Conservation (phyloP, 2,888 invertebrate genomes). For the Lissocephala sabroskyi region DNA sequence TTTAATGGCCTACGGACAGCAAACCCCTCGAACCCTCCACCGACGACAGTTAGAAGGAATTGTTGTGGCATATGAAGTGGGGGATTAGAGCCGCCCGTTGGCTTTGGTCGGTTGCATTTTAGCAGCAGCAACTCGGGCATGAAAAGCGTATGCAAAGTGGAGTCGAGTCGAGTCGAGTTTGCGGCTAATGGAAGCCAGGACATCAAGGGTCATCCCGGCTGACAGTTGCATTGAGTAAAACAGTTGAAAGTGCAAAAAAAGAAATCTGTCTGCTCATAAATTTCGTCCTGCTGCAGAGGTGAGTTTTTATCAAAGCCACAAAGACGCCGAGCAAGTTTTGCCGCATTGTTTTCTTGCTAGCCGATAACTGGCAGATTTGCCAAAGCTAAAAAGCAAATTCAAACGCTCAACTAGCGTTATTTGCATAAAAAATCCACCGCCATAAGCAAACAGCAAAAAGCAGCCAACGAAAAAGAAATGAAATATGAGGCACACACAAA, state of each 20-base stretch:
- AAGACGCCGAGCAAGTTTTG: constrained; percentile 56
- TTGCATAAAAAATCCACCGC: constrained; percentile 50
- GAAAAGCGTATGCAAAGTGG: constrained; percentile 14
- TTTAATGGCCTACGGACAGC: constrained; percentile 51
- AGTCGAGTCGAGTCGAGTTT: constrained; percentile 10
- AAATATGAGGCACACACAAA: background rate
- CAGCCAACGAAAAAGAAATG: background rate
- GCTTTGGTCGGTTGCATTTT: no score
- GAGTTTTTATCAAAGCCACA: constrained; percentile 17
- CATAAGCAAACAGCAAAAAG: constrained; percentile 50
- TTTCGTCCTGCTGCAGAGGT: background rate
- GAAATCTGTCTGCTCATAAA: background rate
- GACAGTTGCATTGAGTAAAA: constrained; percentile 15
- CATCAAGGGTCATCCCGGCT: constrained; percentile 10
- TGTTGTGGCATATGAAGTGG: background rate
- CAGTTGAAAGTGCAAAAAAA: no score
- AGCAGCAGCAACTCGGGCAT: no score
- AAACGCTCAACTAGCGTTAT: constrained; percentile 39
- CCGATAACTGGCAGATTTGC: constrained; percentile 49
- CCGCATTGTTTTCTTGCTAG: constrained; percentile 47
- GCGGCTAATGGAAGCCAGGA: constrained; percentile 5
- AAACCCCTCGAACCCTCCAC: background rate
- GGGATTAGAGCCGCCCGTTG: no score
- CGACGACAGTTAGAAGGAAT: background rate
- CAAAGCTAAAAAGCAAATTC: constrained; percentile 14